Base-by-base conservation (phyloP, 2,888 invertebrate species). In the Hemithea aestivaria region DNA sequence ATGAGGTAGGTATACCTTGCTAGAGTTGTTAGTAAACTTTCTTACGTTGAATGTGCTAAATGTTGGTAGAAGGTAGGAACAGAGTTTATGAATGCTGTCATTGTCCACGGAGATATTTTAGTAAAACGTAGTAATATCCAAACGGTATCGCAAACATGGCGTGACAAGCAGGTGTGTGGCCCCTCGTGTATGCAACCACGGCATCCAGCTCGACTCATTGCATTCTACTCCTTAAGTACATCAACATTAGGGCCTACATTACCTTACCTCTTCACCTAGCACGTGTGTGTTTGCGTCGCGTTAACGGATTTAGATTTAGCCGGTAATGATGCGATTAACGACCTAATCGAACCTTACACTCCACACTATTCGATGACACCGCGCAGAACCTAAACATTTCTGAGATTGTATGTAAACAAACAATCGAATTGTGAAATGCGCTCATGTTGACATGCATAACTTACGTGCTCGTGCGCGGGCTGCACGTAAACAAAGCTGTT, bases 381-480 rank as follows among this genome's bases (percentile, higher is more conserved):
- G 40, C 23, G 42, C 11, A 21, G n/a, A 47, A 45, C 35, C 36
- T 41, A 45, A 44, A 48, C 27, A 34, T 44, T 48, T 37, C 30
- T 23, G 30, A 35, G 37, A 45, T 46, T 58, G 48, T 62, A 62
- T 66, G 69, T 73, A 73, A 73, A 74, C 70, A 74, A 74, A 74
- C 66, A 72, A 69, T 70, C 62, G 64, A 62, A 73, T 68, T 67
- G 73, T 70, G 69, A 69, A 72, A 73, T 70, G 69, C 72, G 61
- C 64, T 66, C 59, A 63, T 68, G 71, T 74, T 39, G 67, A 69
- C 58, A 65, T 80, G 81, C 78, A 81, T 77, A 79, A 82, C 82
- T 82, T 81, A 83, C 82, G 66, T 72, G 67, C 63, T 66, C 69
- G 62, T 64, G 67, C 59, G 67, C 47, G 43, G 45, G 44, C 41